Conservation (phyloP, 2,113 vertebrate species). For the Tenrec ecaudatus region DNA sequence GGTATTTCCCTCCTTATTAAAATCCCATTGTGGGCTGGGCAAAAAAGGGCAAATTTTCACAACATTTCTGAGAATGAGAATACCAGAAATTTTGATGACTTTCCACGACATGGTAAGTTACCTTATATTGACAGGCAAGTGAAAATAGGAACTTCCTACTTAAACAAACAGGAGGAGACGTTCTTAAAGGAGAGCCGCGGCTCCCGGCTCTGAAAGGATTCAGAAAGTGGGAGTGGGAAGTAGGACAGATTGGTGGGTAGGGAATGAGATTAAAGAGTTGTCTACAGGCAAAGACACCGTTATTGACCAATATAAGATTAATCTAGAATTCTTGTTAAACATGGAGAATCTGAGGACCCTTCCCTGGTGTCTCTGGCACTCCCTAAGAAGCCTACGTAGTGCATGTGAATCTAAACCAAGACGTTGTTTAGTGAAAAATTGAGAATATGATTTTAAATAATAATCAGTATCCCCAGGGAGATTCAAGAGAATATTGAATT, state of each 20-base stretch:
- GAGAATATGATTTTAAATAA: not conserved
- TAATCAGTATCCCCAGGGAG: not conserved
- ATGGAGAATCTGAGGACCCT: not conserved
- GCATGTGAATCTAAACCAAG: not conserved
- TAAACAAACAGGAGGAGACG: not conserved
- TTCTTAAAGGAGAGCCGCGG: not conserved
- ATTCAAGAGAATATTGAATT: not conserved
- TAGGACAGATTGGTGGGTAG: not conserved
- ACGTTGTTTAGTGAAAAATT: not conserved
- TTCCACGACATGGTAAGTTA: slow-evolving; percentile 15
- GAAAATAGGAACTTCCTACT: not conserved
- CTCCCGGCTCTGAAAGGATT: not conserved
- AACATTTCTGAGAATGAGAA: not conserved
- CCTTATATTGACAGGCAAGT: not conserved
- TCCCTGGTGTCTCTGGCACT: not conserved
- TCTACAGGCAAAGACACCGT: not conserved
- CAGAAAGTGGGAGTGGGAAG: not conserved
- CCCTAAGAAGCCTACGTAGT: not conserved
- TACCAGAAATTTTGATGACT: not conserved
- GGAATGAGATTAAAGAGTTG: not conserved
- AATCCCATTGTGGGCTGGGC: not conserved
- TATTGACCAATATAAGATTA: no score
- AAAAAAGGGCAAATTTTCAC: not conserved
- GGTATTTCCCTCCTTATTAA: slow-evolving; percentile 52
- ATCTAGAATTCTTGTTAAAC: not conserved